A percentile compares a stretch with the other conserved stretches of the same genome.
Conservation (phyloP, 1,140 invertebrate species). For the Eueides isabella region DNA sequence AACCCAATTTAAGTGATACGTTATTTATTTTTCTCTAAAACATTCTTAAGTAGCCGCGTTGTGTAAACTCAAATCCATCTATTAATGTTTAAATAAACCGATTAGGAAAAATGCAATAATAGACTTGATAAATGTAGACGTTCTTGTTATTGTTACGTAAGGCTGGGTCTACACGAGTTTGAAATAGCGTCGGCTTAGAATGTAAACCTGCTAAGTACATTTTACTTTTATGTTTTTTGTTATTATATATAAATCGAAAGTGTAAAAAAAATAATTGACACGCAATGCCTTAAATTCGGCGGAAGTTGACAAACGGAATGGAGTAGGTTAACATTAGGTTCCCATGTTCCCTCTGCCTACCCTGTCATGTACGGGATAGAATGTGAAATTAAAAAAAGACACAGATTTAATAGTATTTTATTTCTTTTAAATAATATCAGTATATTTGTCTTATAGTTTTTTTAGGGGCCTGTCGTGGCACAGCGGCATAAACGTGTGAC, state of each 20-base stretch:
- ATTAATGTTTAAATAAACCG: constrained; percentile 57
- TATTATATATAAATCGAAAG: too few relatives aligned
- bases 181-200: too few relatives aligned
- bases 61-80: constrained; percentile 60
- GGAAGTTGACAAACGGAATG: too few relatives aligned
- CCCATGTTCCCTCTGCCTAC: neutral
- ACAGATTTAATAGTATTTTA: too few relatives aligned
- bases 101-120: constrained; percentile 64
- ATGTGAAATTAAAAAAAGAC: neutral
- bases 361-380: neutral
- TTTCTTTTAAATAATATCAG: too few relatives aligned
- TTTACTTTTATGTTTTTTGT: too few relatives aligned
- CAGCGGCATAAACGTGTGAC: too few relatives aligned
- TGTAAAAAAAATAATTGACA: too few relatives aligned
- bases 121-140: constrained; percentile 57
- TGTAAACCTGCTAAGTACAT: too few relatives aligned
- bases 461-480: too few relatives aligned
- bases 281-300: too few relatives aligned
- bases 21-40: constrained; percentile 57
- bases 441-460: too few relatives aligned
- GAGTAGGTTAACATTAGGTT: neutral
- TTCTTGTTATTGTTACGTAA: constrained; percentile 44
- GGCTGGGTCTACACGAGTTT: constrained; percentile 21
- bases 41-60: constrained; percentile 44
- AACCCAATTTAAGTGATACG: constrained; percentile 8